Evolutionary conservation across 1,140 invertebrate species (phyloP).

Genomic region (Calephelis virginiensis): DNA sequence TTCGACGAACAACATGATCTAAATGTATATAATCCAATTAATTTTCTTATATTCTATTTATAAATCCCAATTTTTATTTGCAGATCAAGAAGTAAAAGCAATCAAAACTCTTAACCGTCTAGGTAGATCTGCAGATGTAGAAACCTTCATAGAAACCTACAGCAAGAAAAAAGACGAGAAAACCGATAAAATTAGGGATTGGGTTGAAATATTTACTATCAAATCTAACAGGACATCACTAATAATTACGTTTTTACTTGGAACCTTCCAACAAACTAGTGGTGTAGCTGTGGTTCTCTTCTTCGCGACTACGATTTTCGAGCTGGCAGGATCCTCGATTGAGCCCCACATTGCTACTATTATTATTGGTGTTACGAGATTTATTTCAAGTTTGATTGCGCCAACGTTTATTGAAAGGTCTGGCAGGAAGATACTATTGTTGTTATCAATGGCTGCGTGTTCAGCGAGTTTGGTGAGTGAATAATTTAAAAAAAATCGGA

Average conservation of each 20-base stretch:
- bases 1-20: too few species aligned
- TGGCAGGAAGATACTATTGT: constrained; percentile 46
- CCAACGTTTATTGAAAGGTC: constrained; percentile 49
- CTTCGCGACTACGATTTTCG: constrained; percentile 54
- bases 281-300: constrained; percentile 50
- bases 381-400: constrained; percentile 45
- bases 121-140: constrained; percentile 39
- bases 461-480: constrained; percentile 47
- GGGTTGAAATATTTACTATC: constrained; percentile 48
- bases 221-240: constrained; percentile 52
- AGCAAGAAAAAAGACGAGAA: constrained; percentile 27
- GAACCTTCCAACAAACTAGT: constrained; percentile 47
- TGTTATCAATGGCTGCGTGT: constrained; percentile 46
- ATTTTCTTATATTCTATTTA: background rate
- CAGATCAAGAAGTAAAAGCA: constrained; percentile 41
- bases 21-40: background rate
- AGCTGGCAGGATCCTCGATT: constrained; percentile 45
- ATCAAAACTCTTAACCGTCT: constrained; percentile 41
- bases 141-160: constrained; percentile 42
- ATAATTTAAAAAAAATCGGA: too few species aligned
- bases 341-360: constrained; percentile 49
- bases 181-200: constrained; percentile 38
- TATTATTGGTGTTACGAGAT: constrained; percentile 46
- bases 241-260: constrained; percentile 44
- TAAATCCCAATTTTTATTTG: constrained; percentile 18